phyloP scores from a whole-genome alignment of 2,888 invertebrate genomes.

The Cremastinae sp. region DNA sequence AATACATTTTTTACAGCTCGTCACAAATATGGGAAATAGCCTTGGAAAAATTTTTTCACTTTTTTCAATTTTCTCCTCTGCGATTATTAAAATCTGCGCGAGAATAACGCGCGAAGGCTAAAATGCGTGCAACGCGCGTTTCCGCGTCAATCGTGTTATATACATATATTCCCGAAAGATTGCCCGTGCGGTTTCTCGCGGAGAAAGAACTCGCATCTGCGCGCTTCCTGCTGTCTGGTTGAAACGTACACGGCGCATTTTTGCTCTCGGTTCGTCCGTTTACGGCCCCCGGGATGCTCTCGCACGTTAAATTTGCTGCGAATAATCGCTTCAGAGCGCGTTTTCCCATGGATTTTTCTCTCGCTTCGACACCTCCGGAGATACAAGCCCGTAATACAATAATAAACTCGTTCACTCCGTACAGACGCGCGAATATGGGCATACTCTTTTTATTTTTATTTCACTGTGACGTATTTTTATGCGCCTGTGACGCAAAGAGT shows the following conservation, averaged over 20 bases:
- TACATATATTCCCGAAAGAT: conserved; percentile 35
- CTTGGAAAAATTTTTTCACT: too few relatives aligned
- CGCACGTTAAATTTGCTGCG: conserved; percentile 17
- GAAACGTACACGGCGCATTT: conserved; percentile 11
- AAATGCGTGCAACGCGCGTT: conserved; percentile 55
- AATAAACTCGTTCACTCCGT: too few relatives aligned
- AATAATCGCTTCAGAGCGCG: conserved; percentile 13
- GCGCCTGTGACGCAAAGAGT: too few relatives aligned
- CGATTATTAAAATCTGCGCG: too few relatives aligned
- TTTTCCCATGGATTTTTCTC: conserved; percentile 56
- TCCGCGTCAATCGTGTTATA: conserved; percentile 32
- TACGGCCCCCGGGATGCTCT: conserved; percentile 48
- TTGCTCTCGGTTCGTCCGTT: conserved; percentile 40
- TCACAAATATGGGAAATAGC: too few relatives aligned
- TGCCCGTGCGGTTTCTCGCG: conserved; percentile 37
- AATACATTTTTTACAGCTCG: too few relatives aligned
- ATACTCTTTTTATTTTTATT: not conserved
- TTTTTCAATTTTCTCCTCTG: not conserved
- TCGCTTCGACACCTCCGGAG: conserved; percentile 1
- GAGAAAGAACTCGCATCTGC: conserved; percentile 4
- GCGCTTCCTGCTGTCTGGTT: conserved; percentile 3
- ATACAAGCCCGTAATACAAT: not conserved
- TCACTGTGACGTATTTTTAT: not conserved
- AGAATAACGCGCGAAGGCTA: not conserved
- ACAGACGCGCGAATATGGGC: too few relatives aligned